A percentile compares a stretch with the other conserved stretches of the same genome.
Conservation (phyloP, 37 sponge, comb jelly and placozoan species). For the Agelas oroides region DNA sequence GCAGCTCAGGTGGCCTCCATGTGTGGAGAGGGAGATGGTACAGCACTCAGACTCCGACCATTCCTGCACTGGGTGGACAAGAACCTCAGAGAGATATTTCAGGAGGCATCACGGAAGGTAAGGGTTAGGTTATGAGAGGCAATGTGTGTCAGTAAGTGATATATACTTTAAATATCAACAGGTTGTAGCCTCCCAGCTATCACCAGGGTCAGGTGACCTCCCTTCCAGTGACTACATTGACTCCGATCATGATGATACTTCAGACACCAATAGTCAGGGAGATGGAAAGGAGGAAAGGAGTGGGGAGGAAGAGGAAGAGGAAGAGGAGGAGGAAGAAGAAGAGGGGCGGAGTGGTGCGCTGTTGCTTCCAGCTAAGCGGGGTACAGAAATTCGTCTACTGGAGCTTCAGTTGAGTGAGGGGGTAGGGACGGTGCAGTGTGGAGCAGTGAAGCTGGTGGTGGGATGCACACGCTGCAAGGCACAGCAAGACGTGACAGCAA, state of each 20-base stretch:
- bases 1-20: slow-evolving; percentile 5
- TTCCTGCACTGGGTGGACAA: slow-evolving; percentile 75
- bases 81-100: slow-evolving; percentile 18
- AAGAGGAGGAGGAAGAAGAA: background rate
- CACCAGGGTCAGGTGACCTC: background rate
- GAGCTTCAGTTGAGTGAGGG: slow-evolving; percentile 30
- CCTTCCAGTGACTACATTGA: slow-evolving; percentile 3
- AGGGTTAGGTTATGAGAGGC: too few relatives aligned
- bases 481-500: slow-evolving; percentile 6
- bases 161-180: too few relatives aligned
- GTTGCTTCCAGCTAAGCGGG: slow-evolving; percentile 28
- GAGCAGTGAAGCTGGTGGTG: slow-evolving; percentile 23
- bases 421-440: slow-evolving; percentile 32
- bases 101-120: background rate
- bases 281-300: background rate
- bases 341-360: background rate
- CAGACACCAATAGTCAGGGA: background rate
- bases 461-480: slow-evolving; percentile 46
- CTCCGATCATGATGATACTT: too few relatives aligned
- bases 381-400: slow-evolving; percentile 57
- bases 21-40: background rate
- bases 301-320: background rate
- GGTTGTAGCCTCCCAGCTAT: background rate
- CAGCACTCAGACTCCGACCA: slow-evolving; percentile 53
- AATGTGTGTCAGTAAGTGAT: too few relatives aligned